A percentile compares a stretch with the other conserved stretches of the same genome.
Evolutionary conservation across 2,113 vertebrate species (phyloP).

Genomic region (Nesospiza acunhae): DNA sequence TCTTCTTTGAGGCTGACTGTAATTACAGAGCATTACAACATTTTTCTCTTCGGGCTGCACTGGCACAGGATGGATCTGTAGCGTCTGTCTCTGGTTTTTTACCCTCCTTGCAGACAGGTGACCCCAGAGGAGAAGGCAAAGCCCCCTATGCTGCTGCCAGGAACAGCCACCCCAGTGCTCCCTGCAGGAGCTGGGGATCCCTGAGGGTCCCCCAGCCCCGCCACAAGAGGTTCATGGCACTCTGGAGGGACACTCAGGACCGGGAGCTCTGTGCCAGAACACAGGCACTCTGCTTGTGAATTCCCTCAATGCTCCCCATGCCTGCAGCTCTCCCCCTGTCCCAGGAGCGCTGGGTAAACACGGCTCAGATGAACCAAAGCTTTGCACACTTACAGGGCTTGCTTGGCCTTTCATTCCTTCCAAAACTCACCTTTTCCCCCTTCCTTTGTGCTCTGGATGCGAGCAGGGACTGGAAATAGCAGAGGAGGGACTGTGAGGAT

Average conservation of each 20-base stretch:
- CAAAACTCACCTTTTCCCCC: neutral
- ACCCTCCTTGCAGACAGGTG: neutral
- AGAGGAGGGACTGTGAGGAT: neutral
- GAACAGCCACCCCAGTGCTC: neutral
- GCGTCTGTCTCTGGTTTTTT: neutral
- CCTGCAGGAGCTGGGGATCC: neutral
- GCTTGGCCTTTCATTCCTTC: neutral
- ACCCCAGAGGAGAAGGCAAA: neutral
- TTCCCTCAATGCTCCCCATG: neutral
- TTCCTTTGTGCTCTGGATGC: neutral
- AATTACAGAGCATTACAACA: neutral
- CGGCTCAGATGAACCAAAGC: neutral
- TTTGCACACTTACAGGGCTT: neutral
- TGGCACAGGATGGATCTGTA: neutral
- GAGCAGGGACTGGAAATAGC: neutral
- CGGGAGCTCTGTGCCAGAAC: neutral
- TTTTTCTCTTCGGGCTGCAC: conserved; percentile 2
- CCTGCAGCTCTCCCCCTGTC: neutral
- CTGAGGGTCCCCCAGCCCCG: neutral
- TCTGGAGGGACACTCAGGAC: neutral
- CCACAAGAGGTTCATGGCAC: neutral
- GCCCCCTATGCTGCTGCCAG: neutral
- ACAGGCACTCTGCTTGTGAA: neutral
- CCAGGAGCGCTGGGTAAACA: neutral
- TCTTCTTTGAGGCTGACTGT: conserved; percentile 9